A percentile compares a stretch with the other conserved stretches of the same genome.
These are phyloP conservation scores for Drosophila subobscura DNA, from an alignment of 1,140 invertebrate species.

Conservation along the genomic window DNA sequence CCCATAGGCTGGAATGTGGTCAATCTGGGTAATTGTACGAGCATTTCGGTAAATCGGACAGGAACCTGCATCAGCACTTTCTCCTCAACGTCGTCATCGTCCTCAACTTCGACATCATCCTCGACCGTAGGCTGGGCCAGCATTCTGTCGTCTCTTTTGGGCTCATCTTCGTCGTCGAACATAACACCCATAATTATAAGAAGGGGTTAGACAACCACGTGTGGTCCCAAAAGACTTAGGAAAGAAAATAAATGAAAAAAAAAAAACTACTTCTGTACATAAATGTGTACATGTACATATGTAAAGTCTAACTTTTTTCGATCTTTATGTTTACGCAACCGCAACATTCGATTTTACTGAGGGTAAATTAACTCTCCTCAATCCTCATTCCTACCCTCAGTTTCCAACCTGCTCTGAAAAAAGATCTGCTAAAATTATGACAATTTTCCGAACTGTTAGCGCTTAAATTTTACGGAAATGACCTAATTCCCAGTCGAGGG, in stretches of 20 bases:
- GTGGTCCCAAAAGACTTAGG: neutral
- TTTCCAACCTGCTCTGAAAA: neutral
- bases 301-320: too few relatives aligned
- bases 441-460: constrained; percentile 25
- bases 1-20: constrained; percentile 33
- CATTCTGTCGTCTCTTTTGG: constrained; percentile 34
- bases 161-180: constrained; percentile 33
- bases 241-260: too few relatives aligned
- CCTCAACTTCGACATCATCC: constrained; percentile 13
- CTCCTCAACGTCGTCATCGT: constrained; percentile 10
- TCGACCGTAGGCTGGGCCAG: neutral
- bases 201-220: constrained; percentile 2
- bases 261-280: too few relatives aligned
- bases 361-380: too few relatives aligned
- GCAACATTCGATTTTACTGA: too few relatives aligned
- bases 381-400: too few relatives aligned
- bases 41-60: constrained; percentile 16
- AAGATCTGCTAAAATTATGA: constrained; percentile 40
- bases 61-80: constrained; percentile 37
- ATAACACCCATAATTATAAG: constrained; percentile 38
- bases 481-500: constrained; percentile 17
- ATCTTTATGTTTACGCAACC: too few relatives aligned
- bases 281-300: too few relatives aligned
- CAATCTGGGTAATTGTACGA: constrained; percentile 28
- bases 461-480: constrained; percentile 33